phyloP scores from a whole-genome alignment of 2,888 invertebrate species.

The Polydrusus tereticollis region DNA sequence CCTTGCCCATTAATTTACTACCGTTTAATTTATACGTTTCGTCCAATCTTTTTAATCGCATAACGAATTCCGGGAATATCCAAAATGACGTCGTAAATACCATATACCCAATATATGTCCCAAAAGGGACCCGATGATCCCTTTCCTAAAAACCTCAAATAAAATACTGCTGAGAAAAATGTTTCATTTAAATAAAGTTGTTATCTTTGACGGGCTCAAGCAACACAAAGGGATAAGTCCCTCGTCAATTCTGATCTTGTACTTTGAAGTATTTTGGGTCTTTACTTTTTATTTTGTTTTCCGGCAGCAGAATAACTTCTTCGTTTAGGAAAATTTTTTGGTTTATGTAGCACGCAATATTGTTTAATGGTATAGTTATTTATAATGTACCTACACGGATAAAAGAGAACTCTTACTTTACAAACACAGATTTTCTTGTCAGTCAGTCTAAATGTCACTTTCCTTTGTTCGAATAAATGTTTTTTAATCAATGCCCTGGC shows the following conservation, averaged over 20 bases:
- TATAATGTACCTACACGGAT: no score
- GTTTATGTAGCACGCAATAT: neutral
- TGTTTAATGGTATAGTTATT: neutral
- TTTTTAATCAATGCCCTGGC: no score
- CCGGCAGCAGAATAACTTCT: neutral
- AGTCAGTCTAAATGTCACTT: no score
- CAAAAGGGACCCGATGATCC: neutral
- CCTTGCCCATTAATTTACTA: neutral
- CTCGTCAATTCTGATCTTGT: neutral
- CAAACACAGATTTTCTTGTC: no score
- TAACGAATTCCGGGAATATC: neutral
- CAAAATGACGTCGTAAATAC: neutral
- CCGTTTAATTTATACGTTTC: neutral
- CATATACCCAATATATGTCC: neutral
- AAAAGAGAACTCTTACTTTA: no score
- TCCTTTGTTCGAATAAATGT: no score
- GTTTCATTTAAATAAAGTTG: slow-evolving; percentile 9
- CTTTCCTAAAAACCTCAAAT: neutral
- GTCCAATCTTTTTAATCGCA: neutral
- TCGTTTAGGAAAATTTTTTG: no score
- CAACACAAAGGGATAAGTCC: slow-evolving; percentile 4
- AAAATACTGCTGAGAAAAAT: slow-evolving; percentile 1
- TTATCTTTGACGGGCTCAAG: neutral
- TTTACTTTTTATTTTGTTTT: neutral
- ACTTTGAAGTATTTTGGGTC: neutral